Conservation (phyloP, 1,140 invertebrate genomes). For the Caenorhabditis brenneri region DNA sequence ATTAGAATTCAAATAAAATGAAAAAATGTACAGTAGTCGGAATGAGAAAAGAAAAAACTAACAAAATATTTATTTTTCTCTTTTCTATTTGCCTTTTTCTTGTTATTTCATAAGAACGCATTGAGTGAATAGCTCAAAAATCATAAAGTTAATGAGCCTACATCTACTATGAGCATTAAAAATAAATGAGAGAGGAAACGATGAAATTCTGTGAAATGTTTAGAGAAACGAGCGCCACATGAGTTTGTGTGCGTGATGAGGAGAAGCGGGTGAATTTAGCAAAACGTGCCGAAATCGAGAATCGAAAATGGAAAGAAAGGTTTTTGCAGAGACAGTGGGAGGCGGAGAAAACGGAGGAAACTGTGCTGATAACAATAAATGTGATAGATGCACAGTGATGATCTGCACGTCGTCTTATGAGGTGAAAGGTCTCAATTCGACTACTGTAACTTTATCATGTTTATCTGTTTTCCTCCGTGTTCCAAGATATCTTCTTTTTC, state of each 20-base stretch:
- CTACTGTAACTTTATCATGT: background rate
- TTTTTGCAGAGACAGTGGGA: background rate
- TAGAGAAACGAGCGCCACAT: background rate
- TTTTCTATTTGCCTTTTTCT: background rate
- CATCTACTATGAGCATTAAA: background rate
- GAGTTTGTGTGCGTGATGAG: constrained; percentile 12
- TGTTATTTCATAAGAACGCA: too few species aligned
- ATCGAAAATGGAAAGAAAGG: background rate
- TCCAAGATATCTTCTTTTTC: background rate
- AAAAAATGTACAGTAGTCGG: background rate
- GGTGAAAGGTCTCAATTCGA: background rate
- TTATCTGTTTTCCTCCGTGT: background rate
- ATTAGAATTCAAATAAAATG: background rate
- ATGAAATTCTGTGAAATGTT: background rate
- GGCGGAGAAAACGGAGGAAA: background rate
- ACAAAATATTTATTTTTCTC: background rate
- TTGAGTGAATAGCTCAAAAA: background rate
- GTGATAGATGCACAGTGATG: background rate
- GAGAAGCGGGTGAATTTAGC: constrained; percentile 26
- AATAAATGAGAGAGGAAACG: background rate
- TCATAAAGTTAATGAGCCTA: too few species aligned
- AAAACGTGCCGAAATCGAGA: constrained; percentile 39
- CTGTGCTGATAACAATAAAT: constrained; percentile 35
- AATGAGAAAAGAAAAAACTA: background rate
- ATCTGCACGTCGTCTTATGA: constrained; percentile 19